phyloP scores from a whole-genome alignment of 2,113 vertebrate genomes.

The Amphilophus citrinellus region DNA sequence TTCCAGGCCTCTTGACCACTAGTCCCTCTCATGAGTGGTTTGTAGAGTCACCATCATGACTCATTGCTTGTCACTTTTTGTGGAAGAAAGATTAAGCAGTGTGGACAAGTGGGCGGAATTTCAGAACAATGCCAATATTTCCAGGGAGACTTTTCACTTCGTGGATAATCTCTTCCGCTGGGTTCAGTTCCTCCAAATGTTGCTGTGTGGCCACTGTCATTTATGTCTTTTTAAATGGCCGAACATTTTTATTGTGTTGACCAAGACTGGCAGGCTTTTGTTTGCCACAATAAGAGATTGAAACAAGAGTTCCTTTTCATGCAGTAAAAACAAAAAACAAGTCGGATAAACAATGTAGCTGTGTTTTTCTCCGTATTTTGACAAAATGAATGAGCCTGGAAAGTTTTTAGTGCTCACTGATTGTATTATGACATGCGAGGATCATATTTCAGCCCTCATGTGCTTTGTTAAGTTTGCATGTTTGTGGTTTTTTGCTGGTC shows the following conservation, averaged over 20 bases:
- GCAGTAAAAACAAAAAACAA: conserved; percentile 68
- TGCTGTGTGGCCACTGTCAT: conserved; percentile 58
- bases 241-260: conserved; percentile 36
- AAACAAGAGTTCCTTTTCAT: conserved; percentile 72
- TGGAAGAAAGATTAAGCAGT: conserved; percentile 53
- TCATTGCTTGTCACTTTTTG: conserved; percentile 65
- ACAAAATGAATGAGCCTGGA: conserved; percentile 75
- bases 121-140: conserved; percentile 66
- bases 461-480: conserved; percentile 74
- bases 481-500: conserved; percentile 72
- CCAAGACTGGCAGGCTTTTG: conserved; percentile 60
- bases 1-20: conserved; percentile 46
- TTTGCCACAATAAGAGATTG: conserved; percentile 71
- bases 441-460: conserved; percentile 73
- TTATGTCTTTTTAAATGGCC: conserved; percentile 65
- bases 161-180: conserved; percentile 52
- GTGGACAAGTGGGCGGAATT: conserved; percentile 66
- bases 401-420: conserved; percentile 71
- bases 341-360: conserved; percentile 62
- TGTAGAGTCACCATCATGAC: conserved; percentile 60
- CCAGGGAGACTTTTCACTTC: conserved; percentile 50
- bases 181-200: conserved; percentile 61
- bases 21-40: conserved; percentile 47
- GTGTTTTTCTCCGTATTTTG: conserved; percentile 67
- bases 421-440: conserved; percentile 74